Percentiles rank a stretch among this genome's conserved stretches.
phyloP scores from a whole-genome alignment of 1,140 invertebrate genomes.

The Drosophila trapezifrons region DNA sequence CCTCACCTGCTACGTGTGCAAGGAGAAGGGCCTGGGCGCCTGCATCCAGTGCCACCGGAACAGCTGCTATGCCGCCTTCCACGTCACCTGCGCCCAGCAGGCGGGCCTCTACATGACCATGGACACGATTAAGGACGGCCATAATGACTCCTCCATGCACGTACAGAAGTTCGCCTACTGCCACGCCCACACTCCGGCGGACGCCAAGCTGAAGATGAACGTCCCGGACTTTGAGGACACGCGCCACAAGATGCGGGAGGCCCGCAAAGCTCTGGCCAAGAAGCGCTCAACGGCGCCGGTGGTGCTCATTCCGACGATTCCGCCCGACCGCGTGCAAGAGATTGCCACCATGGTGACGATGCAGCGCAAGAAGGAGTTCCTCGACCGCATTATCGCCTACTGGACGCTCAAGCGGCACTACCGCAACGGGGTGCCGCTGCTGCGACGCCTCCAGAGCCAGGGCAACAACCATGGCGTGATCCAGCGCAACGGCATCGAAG shows the following conservation, averaged over 20 bases:
- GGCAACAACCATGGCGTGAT: slow-evolving; percentile 85
- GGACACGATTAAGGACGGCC: slow-evolving; percentile 93
- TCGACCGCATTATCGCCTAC: slow-evolving; percentile 94
- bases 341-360: slow-evolving; percentile 90
- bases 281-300: slow-evolving; percentile 95
- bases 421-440: slow-evolving; percentile 96
- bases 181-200: slow-evolving; percentile 95
- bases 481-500: slow-evolving; percentile 84
- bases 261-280: slow-evolving; percentile 89
- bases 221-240: slow-evolving; percentile 80
- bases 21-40: slow-evolving; percentile 95
- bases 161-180: slow-evolving; percentile 98
- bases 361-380: slow-evolving; percentile 92
- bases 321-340: slow-evolving; percentile 93
- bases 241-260: slow-evolving; percentile 89
- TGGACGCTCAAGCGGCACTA: slow-evolving; percentile 98
- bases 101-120: slow-evolving; percentile 98
- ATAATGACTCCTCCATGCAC: slow-evolving; percentile 88
- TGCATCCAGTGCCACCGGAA: slow-evolving; percentile 99
- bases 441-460: slow-evolving; percentile 93
- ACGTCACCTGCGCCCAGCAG: slow-evolving; percentile 99
- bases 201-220: slow-evolving; percentile 85
- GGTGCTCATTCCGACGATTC: slow-evolving; percentile 97
- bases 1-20: slow-evolving; percentile 98
- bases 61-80: slow-evolving; percentile 98